phyloP scores from a whole-genome alignment of 2,888 invertebrate species.

The Spodoptera exigua region DNA sequence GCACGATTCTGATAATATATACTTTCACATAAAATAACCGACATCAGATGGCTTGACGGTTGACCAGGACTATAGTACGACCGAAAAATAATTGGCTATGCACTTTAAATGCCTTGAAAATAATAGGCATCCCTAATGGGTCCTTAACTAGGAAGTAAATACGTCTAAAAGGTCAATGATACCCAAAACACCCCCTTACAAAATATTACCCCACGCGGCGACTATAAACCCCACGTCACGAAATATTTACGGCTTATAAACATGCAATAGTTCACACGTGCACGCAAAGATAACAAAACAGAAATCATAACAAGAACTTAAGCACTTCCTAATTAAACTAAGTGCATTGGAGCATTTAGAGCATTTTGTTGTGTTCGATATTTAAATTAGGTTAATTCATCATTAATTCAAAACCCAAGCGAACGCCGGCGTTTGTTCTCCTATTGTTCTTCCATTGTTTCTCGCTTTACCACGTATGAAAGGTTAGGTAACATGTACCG shows the following conservation, averaged over 20 bases:
- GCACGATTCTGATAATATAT: conserved; percentile 33
- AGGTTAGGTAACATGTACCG: no score
- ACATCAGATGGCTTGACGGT: not conserved
- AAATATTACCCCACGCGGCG: conserved; percentile 64
- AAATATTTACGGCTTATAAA: conserved; percentile 76
- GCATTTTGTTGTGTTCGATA: conserved; percentile 41
- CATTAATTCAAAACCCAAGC: no score
- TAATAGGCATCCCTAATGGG: conserved; percentile 45
- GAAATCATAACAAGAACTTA: conserved; percentile 62
- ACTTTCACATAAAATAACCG: conserved; percentile 47
- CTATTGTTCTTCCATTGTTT: no score
- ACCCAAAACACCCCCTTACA: conserved; percentile 70
- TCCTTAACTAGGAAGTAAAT: conserved; percentile 56
- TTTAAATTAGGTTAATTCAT: not conserved
- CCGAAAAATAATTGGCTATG: conserved; percentile 13
- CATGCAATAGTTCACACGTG: conserved; percentile 73
- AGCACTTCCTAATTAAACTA: conserved; percentile 47
- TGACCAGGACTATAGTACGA: not conserved
- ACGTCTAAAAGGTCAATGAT: conserved; percentile 68
- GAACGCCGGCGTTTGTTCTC: no score
- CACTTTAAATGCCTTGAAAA: conserved; percentile 23
- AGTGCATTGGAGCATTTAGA: conserved; percentile 20
- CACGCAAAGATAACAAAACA: conserved; percentile 58
- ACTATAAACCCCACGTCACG: conserved; percentile 67
- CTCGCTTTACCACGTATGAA: no score